phyloP scores from a whole-genome alignment of 2,797 vertebrate genomes.

The Pygocentrus nattereri region DNA sequence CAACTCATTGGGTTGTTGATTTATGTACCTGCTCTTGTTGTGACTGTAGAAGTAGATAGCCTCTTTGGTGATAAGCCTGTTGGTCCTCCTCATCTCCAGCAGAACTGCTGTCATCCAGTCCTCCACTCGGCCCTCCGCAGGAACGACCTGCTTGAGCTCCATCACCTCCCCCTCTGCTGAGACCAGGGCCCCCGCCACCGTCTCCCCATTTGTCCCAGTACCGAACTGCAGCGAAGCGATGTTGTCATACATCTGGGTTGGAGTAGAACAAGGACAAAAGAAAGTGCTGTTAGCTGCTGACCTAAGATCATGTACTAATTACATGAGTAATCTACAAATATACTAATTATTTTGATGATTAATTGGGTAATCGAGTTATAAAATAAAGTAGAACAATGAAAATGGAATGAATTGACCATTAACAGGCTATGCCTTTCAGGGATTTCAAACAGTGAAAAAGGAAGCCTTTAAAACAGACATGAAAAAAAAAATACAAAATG shows the following conservation, averaged over 20 bases:
- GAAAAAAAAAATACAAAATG: too few species aligned
- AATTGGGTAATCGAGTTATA: too few species aligned
- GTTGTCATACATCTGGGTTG: conserved; percentile 93
- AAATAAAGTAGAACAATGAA: too few species aligned
- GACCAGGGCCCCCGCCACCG: conserved; percentile 87
- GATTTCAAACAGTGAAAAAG: too few species aligned
- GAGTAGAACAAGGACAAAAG: neutral
- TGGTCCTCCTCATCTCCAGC: conserved; percentile 90
- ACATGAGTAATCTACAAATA: too few species aligned
- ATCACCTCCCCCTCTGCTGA: conserved; percentile 94
- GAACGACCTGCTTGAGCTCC: conserved; percentile 82
- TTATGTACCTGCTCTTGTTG: conserved; percentile 84
- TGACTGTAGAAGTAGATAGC: conserved; percentile 91
- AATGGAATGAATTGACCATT: too few species aligned
- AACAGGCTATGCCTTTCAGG: too few species aligned
- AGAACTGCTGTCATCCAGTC: conserved; percentile 94
- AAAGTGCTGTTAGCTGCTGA: neutral
- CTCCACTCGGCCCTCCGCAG: conserved; percentile 90
- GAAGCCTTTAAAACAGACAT: too few species aligned
- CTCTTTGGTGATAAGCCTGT: conserved; percentile 93
- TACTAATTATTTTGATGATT: too few species aligned
- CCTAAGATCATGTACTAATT: too few species aligned
- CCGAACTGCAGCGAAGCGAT: conserved; percentile 88
- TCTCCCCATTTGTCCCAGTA: conserved; percentile 76
- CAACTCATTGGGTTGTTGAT: too few species aligned